Evolutionary conservation across 2,888 invertebrate species (phyloP).

Genomic region (Cryptus viduatorius): DNA sequence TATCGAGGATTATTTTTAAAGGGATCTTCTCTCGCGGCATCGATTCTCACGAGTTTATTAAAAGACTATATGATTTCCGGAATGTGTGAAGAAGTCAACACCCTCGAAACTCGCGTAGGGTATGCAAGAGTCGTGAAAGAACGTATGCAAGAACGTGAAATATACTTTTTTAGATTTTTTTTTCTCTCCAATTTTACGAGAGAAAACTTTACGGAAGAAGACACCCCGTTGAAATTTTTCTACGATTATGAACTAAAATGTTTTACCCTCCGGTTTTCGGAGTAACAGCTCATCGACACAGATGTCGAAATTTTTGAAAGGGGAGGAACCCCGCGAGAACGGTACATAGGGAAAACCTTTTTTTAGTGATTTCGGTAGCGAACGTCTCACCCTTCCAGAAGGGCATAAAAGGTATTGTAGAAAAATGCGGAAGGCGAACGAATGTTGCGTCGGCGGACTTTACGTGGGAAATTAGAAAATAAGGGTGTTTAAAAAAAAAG

Average conservation of each 20-base stretch:
- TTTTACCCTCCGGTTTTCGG: constrained; percentile 34
- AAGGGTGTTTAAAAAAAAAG: constrained; percentile 56
- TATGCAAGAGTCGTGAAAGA: neutral
- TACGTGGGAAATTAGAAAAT: constrained; percentile 69
- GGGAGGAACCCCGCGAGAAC: constrained; percentile 29
- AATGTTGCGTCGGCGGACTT: constrained; percentile 48
- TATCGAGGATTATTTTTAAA: constrained; percentile 7
- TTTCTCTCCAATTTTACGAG: neutral
- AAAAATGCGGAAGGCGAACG: constrained; percentile 60
- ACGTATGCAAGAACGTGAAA: constrained; percentile 15
- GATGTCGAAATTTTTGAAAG: constrained; percentile 52
- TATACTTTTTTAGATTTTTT: constrained; percentile 22
- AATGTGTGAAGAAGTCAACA: constrained; percentile 16
- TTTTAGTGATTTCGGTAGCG: constrained; percentile 55
- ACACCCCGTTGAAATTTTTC: constrained; percentile 61
- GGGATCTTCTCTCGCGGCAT: neutral
- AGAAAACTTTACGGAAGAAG: constrained; percentile 41
- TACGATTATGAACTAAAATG: constrained; percentile 57
- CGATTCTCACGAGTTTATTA: constrained; percentile 54
- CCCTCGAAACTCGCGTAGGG: constrained; percentile 43
- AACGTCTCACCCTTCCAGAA: constrained; percentile 46
- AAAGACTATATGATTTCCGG: constrained; percentile 37
- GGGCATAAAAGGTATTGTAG: constrained; percentile 31
- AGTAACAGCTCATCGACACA: constrained; percentile 43
- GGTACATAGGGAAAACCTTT: constrained; percentile 56